phyloP scores from a whole-genome alignment of 2,888 invertebrate genomes.

The Allacma fusca region DNA sequence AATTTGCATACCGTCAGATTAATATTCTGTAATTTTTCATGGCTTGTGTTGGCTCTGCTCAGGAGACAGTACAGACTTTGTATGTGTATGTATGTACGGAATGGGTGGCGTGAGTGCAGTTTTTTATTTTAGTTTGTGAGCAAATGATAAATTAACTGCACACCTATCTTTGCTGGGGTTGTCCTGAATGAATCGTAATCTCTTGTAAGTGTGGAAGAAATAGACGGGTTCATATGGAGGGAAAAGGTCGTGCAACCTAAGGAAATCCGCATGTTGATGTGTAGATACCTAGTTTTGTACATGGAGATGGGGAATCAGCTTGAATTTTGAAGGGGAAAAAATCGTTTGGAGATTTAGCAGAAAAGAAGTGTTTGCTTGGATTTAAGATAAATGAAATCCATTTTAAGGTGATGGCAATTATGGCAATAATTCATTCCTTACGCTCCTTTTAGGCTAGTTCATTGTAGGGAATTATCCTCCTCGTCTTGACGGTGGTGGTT shows the following conservation, averaged over 20 bases:
- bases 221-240: too few species aligned
- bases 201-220: too few species aligned
- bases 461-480: not conserved
- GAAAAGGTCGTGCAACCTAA: too few species aligned
- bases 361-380: not conserved
- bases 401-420: conserved; percentile 1
- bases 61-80: too few species aligned
- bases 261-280: too few species aligned
- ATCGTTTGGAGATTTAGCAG: not conserved
- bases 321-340: not conserved
- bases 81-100: too few species aligned
- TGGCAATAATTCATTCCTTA: conserved; percentile 5
- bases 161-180: not conserved
- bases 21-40: not conserved
- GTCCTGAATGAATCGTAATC: not conserved
- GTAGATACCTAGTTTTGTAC: too few species aligned
- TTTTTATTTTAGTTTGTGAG: not conserved
- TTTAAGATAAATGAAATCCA: not conserved
- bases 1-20: conserved; percentile 8
- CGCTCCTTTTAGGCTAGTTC: not conserved
- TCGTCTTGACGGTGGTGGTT: not conserved
- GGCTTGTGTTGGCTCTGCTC: not conserved
- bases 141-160: conserved; percentile 17
- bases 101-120: too few species aligned
- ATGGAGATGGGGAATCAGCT: too few species aligned